Conservation (phyloP, 2,113 vertebrate species). For the Ailuropoda melanoleuca region DNA sequence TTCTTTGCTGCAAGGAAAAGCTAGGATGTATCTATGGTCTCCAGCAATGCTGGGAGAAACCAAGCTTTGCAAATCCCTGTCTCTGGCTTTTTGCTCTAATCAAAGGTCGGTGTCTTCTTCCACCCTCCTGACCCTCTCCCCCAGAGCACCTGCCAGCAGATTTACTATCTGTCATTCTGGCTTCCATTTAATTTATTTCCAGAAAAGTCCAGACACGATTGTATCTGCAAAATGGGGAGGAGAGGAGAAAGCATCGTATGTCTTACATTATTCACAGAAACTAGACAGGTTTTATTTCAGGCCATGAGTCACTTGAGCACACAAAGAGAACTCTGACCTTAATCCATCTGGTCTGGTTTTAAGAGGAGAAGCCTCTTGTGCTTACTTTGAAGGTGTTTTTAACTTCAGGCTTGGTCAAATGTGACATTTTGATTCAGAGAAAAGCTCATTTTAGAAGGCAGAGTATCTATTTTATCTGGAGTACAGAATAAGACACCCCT, state of each 20-base stretch:
- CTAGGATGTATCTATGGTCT: not conserved
- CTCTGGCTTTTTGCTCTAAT: not conserved
- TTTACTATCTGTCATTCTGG: not conserved
- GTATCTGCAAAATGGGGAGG: slow-evolving; percentile 17
- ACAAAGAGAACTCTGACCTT: slow-evolving; percentile 8
- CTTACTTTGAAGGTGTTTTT: slow-evolving; percentile 10
- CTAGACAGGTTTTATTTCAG: not conserved
- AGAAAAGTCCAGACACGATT: not conserved
- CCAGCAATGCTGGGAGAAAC: too few species aligned
- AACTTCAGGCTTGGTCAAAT: not conserved
- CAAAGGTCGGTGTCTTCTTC: not conserved
- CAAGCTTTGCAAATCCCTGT: not conserved
- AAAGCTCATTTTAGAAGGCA: not conserved
- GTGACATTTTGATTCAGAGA: not conserved
- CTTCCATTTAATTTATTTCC: slow-evolving; percentile 24
- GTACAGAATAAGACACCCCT: not conserved
- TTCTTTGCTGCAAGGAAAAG: not conserved
- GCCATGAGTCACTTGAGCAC: not conserved
- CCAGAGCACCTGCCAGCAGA: not conserved
- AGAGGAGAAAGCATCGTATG: not conserved
- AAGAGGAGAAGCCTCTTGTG: not conserved
- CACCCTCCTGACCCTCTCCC: not conserved
- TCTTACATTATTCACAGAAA: not conserved
- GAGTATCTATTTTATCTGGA: not conserved
- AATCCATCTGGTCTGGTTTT: slow-evolving; percentile 2